phyloP scores from a whole-genome alignment of 1,140 invertebrate species.

The Drosophila watanabei region DNA sequence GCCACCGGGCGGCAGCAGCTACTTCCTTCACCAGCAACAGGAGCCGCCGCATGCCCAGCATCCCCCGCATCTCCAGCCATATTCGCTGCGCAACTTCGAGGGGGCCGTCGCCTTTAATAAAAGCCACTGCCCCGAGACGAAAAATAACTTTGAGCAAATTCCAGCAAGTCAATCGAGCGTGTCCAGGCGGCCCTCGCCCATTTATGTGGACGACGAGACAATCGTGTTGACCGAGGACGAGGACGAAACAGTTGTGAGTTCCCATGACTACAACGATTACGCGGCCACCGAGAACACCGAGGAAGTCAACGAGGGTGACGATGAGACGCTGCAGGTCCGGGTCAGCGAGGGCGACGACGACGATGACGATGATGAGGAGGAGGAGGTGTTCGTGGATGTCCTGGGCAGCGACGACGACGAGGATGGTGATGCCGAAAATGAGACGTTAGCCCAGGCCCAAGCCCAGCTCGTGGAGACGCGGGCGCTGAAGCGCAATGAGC shows the following conservation, averaged over 20 bases:
- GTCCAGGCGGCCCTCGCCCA: constrained; percentile 37
- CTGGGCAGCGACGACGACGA: constrained; percentile 60
- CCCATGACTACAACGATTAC: constrained; percentile 80
- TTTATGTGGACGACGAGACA: constrained; percentile 79
- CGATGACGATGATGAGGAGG: constrained; percentile 31
- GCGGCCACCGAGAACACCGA: constrained; percentile 60
- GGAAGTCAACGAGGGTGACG: constrained; percentile 44
- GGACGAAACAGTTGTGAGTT: constrained; percentile 84
- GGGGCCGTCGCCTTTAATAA: constrained; percentile 58
- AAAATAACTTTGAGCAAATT: constrained; percentile 79
- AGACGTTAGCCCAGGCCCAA: constrained; percentile 7
- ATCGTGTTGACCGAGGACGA: constrained; percentile 85
- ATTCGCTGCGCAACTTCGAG: constrained; percentile 49
- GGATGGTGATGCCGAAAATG: constrained; percentile 14
- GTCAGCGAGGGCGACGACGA: constrained; percentile 37
- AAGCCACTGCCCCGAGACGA: constrained; percentile 86
- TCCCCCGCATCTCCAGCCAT: constrained; percentile 62
- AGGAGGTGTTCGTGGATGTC: constrained; percentile 54
- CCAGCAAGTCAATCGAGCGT: constrained; percentile 79
- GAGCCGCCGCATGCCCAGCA: constrained; percentile 12
- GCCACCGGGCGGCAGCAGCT: constrained; percentile 35
- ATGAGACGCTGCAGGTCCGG: constrained; percentile 35
- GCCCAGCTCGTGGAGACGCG: constrained; percentile 34
- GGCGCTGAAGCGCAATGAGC: constrained; percentile 72
- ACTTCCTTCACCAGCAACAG: constrained; percentile 48